Base-by-base conservation (phyloP, 2,888 invertebrate genomes). In the Candidula unifasciata region DNA sequence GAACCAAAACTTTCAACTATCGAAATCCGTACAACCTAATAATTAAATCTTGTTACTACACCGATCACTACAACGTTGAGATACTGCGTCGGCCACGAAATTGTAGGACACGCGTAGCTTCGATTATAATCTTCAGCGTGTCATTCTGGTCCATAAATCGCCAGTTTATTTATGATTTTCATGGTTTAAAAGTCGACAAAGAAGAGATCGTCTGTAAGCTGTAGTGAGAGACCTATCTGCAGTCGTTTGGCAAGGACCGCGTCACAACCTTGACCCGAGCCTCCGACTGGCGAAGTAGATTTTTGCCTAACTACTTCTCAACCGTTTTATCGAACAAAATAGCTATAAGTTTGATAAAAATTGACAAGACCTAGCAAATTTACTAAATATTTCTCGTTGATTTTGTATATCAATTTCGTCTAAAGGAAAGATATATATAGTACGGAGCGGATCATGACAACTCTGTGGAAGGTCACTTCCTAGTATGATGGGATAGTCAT, bases 211-310 rank as follows among this genome's bases (percentile, higher is more conserved):
- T 81, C 73, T 76, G 76, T 76, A 82, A 30, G 30, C 66, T 35
- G 64, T 33, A 52, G 24, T 77, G 64, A 52, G 35, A 35, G 68
- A 64, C 68, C 73, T 86, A 76, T 82, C n/a, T 44, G 85, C 86
- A 86, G 86, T 81, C 86, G 86, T 85, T 86, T 86, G 66, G 83
- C 78, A 83, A 68, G 83, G 80, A 83, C 76, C 83, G 73, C 68
- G 57, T 64, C 64, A 79, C 83, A 44, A 74, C 66, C 44, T 69
- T 83, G 79, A 60, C 80, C 82, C 30, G 54, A 76, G 33, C 35
- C 21, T 83, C 52, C 73, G 52, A 52, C 3, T n/a, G 16, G 66
- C 66, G 77, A 83, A 30, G 64, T 83, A 54, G 60, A 71, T 54
- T 80, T 68, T 71, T 57, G 30, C 24, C 8, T 13, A 27, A 68